A percentile compares a stretch with the other conserved stretches of the same genome.
These are phyloP conservation scores for Chaetodon auriga DNA, from an alignment of 2,113 vertebrate species.

Conservation along the genomic window DNA sequence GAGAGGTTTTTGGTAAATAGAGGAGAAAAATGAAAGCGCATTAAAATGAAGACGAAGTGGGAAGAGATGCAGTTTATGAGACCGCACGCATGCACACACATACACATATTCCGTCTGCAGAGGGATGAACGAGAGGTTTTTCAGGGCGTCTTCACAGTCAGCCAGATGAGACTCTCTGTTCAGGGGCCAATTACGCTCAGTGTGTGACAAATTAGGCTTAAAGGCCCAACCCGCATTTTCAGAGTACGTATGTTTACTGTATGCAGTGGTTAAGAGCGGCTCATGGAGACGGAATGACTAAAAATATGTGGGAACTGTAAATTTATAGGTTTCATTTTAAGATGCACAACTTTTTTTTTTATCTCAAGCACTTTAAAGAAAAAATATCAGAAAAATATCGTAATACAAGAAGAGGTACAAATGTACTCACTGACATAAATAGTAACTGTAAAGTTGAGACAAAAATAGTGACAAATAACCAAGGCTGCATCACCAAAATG, in stretches of 20 bases:
- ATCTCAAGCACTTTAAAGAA: too few relatives aligned
- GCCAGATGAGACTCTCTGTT: constrained; percentile 59
- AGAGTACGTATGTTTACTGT: too few relatives aligned
- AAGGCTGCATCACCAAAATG: background rate
- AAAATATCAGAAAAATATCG: background rate
- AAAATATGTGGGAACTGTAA: background rate
- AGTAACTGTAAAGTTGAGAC: background rate
- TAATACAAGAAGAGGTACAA: background rate
- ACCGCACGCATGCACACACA: constrained; percentile 72
- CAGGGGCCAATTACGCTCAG: constrained; percentile 47
- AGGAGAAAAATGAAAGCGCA: constrained; percentile 73
- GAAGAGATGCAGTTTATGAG: constrained; percentile 70
- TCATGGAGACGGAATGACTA: background rate
- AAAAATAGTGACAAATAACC: background rate
- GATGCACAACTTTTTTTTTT: too few relatives aligned
- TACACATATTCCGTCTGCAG: constrained; percentile 10
- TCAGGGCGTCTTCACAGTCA: constrained; percentile 27
- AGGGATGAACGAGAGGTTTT: background rate
- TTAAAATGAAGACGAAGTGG: constrained; percentile 81
- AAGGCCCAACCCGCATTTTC: background rate
- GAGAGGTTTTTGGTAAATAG: constrained; percentile 74
- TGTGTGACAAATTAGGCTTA: constrained; percentile 33
- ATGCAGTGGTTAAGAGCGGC: too few relatives aligned
- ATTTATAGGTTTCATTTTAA: background rate
- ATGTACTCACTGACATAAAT: background rate